Evolutionary conservation across 2,888 invertebrate genomes (phyloP), one percentile per base, ranked within the genome.

Genomic region (Pediacus dermestoides): DNA sequence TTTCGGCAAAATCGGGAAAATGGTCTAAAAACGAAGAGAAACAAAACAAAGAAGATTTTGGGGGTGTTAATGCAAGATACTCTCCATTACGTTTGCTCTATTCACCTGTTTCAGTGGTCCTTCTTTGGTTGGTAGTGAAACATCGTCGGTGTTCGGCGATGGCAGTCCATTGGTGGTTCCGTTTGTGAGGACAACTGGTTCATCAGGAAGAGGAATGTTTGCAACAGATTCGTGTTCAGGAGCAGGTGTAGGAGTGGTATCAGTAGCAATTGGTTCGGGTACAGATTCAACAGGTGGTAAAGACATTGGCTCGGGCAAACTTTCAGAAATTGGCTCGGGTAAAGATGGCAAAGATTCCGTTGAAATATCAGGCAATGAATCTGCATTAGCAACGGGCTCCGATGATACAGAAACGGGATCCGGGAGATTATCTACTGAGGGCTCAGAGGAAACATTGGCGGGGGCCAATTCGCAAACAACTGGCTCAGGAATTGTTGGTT

Each of bases 81-180:
- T 56, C 52, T 56, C 58, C 52, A 49, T 51, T 48, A 50, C 46
- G n/a, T 25, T 15, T 37, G 35, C 36, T 9, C 53, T 66, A 67
- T 64, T 68, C 68, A 70, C 69, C 69, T 70, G 69, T 67, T 69
- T 78, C 71, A 74, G 72, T 73, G 66, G 74, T 74, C 50, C 73
- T 73, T 42, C 77, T 73, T 64, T 72, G 71, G 58, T 67, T 67
- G 51, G 73, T 73, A 48, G 74, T 72, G 53, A 72, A 72, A 46
- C 55, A 67, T 73, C 52, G 66, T 52, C 31, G 64, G 63, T 28
- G 49, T 43, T 13, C 28, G 28, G 28, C 30, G 54, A 45, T 31
- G 65, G 63, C 39, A 61, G 57, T 58, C 68, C 68, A 57, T 66
- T 65, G 40, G 65, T 55, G 45, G 59, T 64, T 48, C 68, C 68